phyloP scores from a whole-genome alignment of 2,113 vertebrate species.

The Mionectes macconnelli region DNA sequence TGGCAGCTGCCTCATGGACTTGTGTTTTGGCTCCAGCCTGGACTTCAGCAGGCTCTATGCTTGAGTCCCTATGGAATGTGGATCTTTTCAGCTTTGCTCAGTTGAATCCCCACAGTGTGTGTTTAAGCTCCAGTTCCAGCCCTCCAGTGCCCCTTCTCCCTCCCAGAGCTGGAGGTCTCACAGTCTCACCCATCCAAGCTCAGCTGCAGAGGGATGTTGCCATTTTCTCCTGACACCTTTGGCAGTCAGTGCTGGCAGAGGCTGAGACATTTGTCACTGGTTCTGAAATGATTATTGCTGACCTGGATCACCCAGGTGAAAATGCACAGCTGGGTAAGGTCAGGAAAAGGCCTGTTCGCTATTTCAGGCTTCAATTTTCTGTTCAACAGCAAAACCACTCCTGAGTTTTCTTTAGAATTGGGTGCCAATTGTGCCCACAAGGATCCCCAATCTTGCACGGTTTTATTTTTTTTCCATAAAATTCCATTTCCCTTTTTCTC shows the following conservation, averaged over 20 bases:
- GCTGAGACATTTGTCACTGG: not conserved
- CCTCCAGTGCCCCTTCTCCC: not conserved
- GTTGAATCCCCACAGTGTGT: not conserved
- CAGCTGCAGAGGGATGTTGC: not conserved
- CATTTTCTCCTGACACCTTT: not conserved
- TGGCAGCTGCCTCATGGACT: not conserved
- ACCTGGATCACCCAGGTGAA: not conserved
- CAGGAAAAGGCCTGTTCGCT: not conserved
- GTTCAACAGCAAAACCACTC: not conserved
- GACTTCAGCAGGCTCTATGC: not conserved
- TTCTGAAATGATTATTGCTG: not conserved
- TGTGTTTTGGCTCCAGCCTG: not conserved
- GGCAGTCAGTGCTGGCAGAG: not conserved
- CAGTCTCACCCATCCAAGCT: accelerated
- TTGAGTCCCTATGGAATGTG: not conserved
- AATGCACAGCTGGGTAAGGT: not conserved
- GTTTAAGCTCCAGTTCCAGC: not conserved
- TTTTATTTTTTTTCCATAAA: not conserved
- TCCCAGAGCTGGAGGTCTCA: not conserved
- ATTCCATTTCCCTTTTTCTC: not conserved
- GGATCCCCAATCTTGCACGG: accelerated
- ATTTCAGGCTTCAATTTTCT: not conserved
- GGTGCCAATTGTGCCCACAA: not conserved
- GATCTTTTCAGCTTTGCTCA: not conserved
- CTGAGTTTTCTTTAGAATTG: not conserved